These are phyloP conservation scores for Riparia riparia DNA, from an alignment of 2,113 vertebrate species.

Conservation along the genomic window DNA sequence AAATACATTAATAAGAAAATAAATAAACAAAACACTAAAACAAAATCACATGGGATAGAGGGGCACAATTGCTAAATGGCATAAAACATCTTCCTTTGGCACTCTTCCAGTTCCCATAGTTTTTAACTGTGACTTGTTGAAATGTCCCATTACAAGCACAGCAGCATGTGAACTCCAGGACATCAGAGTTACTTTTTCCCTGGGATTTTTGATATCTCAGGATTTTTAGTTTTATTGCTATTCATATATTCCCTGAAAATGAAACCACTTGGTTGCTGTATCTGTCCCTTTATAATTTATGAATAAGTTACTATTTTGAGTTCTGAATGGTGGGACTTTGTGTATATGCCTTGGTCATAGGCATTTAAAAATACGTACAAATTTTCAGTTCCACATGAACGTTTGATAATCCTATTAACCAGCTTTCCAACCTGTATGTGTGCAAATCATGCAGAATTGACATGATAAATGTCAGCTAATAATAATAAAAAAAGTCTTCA, in stretches of 20 bases:
- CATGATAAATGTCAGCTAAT: neutral
- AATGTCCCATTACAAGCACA: conserved; percentile 38
- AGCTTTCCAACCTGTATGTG: neutral
- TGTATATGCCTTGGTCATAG: neutral
- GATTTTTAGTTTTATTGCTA: conserved; percentile 52
- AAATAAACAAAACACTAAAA: conserved; percentile 59
- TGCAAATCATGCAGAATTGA: neutral
- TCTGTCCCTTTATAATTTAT: neutral
- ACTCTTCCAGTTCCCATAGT: conserved; percentile 58
- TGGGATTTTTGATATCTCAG: conserved; percentile 34
- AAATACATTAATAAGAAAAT: conserved; percentile 48
- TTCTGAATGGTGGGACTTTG: conserved; percentile 13
- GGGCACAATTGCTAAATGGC: conserved; percentile 53
- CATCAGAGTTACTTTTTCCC: conserved; percentile 41
- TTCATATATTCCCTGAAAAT: conserved; percentile 49
- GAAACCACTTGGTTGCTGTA: conserved; percentile 31
- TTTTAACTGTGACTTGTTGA: conserved; percentile 51
- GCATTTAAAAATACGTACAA: neutral
- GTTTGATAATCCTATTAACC: neutral
- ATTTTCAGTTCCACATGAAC: neutral
- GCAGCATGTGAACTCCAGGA: conserved; percentile 45
- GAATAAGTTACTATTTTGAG: conserved; percentile 40
- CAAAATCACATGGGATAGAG: conserved; percentile 14
- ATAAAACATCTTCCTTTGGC: conserved; percentile 65
- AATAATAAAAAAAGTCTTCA: neutral